Evolutionary conservation across 1,140 invertebrate species (phyloP).

Genomic region (Ptiloglossa arizonensis): DNA sequence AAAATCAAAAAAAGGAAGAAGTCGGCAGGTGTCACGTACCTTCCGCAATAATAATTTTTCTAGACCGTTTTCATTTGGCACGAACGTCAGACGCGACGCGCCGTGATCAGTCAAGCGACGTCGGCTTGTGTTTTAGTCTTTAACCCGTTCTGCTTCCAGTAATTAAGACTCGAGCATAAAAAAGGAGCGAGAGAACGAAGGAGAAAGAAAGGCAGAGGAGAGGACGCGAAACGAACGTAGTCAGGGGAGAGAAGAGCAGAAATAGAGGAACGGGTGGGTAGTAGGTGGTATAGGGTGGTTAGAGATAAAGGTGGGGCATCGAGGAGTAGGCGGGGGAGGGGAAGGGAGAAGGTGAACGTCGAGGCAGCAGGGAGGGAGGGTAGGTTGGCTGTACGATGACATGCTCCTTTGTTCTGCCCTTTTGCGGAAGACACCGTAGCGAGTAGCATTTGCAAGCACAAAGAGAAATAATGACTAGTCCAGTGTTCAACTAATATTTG

Average conservation of each 20-base stretch:
- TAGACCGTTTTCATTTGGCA: slow-evolving; percentile 69
- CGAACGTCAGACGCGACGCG: slow-evolving; percentile 65
- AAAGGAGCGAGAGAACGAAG: slow-evolving; percentile 12
- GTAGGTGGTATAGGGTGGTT: slow-evolving; percentile 49
- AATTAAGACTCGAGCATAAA: slow-evolving; percentile 70
- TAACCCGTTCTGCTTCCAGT: slow-evolving; percentile 71
- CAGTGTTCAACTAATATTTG: slow-evolving; percentile 80
- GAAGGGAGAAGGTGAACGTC: slow-evolving; percentile 37
- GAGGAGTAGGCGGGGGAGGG: slow-evolving; percentile 38
- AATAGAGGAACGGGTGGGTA: slow-evolving; percentile 34
- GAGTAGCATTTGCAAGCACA: slow-evolving; percentile 67
- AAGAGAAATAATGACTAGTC: slow-evolving; percentile 78
- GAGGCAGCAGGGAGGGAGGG: slow-evolving; percentile 32
- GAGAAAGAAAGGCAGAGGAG: not conserved
- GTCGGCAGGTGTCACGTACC: slow-evolving; percentile 49
- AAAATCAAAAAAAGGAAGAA: not conserved
- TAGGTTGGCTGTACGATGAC: slow-evolving; percentile 59
- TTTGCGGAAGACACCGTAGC: slow-evolving; percentile 71
- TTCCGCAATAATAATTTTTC: slow-evolving; percentile 67
- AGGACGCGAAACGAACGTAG: slow-evolving; percentile 22
- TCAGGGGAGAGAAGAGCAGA: slow-evolving; percentile 18
- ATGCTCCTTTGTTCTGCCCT: slow-evolving; percentile 73
- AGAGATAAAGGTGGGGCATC: slow-evolving; percentile 45
- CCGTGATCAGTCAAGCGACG: slow-evolving; percentile 69
- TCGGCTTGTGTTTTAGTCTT: slow-evolving; percentile 70